phyloP scores from a whole-genome alignment of 2,888 invertebrate genomes.

The Malthinus flaveolus region DNA sequence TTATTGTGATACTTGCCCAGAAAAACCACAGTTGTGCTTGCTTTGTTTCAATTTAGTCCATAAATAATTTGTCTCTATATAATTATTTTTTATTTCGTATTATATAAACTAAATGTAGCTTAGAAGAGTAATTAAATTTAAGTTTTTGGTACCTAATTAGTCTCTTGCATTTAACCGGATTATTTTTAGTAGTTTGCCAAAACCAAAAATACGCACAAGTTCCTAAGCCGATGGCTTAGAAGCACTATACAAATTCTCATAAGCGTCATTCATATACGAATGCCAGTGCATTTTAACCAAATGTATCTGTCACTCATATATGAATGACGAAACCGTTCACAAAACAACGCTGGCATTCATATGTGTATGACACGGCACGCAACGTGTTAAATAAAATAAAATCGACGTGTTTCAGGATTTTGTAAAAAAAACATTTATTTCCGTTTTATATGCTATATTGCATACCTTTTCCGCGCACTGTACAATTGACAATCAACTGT shows the following conservation, averaged over 20 bases:
- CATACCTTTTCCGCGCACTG: too few relatives aligned
- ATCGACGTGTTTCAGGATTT: too few relatives aligned
- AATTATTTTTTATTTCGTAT: conserved; percentile 17
- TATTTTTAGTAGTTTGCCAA: background rate
- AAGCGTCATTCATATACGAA: conserved; percentile 4
- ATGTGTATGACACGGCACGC: conserved; percentile 2
- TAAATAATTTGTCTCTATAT: conserved; percentile 28
- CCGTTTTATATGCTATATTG: too few relatives aligned
- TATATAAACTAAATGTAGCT: too few relatives aligned
- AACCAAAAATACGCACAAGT: background rate
- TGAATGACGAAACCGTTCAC: background rate
- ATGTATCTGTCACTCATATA: background rate
- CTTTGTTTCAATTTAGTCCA: conserved; percentile 28
- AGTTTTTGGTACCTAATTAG: background rate
- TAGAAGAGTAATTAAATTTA: background rate
- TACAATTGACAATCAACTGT: too few relatives aligned
- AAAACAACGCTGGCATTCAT: background rate
- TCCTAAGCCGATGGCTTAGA: background rate
- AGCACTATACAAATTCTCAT: background rate
- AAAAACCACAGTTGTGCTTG: conserved; percentile 23
- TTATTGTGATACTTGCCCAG: conserved; percentile 27
- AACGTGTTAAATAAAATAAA: conserved; percentile 19
- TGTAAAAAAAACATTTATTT: too few relatives aligned
- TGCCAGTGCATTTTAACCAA: background rate
- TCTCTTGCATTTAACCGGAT: background rate